Evolutionary conservation across 2,113 vertebrate genomes (phyloP).

Genomic region (Falcunculus frontatus): DNA sequence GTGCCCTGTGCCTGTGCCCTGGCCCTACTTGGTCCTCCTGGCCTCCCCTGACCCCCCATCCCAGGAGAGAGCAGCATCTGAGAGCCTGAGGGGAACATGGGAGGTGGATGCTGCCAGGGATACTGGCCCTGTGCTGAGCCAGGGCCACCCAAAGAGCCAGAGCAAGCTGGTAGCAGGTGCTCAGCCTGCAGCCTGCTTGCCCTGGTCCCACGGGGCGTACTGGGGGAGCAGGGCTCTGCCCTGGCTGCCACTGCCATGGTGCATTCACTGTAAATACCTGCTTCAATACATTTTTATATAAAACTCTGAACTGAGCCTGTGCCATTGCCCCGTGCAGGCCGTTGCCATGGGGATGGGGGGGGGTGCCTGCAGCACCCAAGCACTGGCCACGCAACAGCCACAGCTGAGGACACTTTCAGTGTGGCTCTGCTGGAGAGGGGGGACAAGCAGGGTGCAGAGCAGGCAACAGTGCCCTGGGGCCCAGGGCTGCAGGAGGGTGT

Average conservation of each 20-base stretch:
- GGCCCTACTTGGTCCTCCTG: neutral
- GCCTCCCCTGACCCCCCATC: rapidly evolving
- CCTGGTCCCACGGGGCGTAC: neutral
- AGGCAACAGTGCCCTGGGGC: neutral
- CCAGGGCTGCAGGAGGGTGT: rapidly evolving
- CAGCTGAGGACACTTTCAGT: neutral
- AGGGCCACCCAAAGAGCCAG: neutral
- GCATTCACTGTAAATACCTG: neutral
- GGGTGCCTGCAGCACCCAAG: neutral
- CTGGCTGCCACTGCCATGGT: rapidly evolving
- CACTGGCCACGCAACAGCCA: rapidly evolving
- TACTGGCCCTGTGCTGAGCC: neutral
- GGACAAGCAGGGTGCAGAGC: too few relatives aligned
- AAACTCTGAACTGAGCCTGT: neutral
- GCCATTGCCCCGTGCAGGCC: rapidly evolving
- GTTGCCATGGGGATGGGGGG: rapidly evolving
- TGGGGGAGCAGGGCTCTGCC: neutral
- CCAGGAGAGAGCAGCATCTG: neutral
- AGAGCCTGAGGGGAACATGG: neutral
- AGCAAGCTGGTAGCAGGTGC: neutral
- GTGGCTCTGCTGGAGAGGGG: neutral
- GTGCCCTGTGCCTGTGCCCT: neutral
- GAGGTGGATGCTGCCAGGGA: neutral
- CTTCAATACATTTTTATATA: neutral
- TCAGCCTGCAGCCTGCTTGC: neutral